Base-by-base conservation (phyloP, 2,113 vertebrate species). In the Morone saxatilis region DNA sequence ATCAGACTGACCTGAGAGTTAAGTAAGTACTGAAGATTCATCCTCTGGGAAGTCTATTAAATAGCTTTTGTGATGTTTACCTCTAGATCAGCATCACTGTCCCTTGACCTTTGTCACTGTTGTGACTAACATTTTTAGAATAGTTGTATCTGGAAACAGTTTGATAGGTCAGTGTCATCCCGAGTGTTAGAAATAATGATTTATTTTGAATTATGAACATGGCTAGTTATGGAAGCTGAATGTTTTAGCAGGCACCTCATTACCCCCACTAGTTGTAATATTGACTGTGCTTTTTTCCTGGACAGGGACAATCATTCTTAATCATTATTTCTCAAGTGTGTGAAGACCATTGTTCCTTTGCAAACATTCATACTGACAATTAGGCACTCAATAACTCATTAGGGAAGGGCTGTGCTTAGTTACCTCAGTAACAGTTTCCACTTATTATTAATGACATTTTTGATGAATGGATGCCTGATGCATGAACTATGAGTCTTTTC, bases 371-470 rank as follows among this genome's bases (percentile, higher is more conserved):
- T 19, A 57, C 45, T 69, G 61, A 63, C 81, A 81, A 76, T 83
- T 78, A 79, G 40, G 25, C 31, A 40, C 62, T 81, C 67, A 71
- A 83, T 87, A 85, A 54, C 25, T 85, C 73, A 90, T 90, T 79
- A 85, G 67, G 48, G 38, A 61, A 3, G 31, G 22, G 81, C 86
- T 83, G 71, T 63, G 85, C 86, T 75, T 16, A 61, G 81, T 86
- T 86, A 82, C 67, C 76, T n/a, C 77, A 13, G 63, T 16, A 82
- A 86, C 75, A 60, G 17, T 81, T 87, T 63, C 53, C 71, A 75
- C 76, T 81, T 68, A 62, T 51, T 88, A 71, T 76, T 89, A 80
- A 83, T 63, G 80, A 43, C 78, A 62, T 22, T 6, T 67, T 71
- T 85, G 78, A 89, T 84, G 61, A 74, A 86, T 80, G 51, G 45